phyloP scores from a whole-genome alignment of 1,140 invertebrate genomes.

The Trachelipus rathkii region DNA sequence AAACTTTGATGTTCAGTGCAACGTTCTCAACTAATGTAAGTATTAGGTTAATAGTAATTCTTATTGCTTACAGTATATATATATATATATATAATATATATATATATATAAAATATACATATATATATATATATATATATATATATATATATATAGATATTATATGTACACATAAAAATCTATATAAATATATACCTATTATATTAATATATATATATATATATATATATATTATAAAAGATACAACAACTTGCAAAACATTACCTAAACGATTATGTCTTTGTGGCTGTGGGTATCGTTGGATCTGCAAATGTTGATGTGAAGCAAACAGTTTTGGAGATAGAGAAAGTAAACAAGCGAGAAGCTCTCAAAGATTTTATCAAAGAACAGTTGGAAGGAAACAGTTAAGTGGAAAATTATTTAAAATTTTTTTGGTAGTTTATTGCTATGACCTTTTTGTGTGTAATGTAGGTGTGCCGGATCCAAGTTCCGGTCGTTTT shows the following conservation, averaged over 20 bases:
- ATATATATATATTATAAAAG: constrained; percentile 10
- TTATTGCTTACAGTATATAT: neutral
- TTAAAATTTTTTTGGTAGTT: too few relatives aligned
- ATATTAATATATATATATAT: neutral
- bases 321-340: constrained; percentile 72
- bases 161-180: neutral
- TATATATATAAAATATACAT: constrained; percentile 12
- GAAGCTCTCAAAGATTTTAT: constrained; percentile 56
- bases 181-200: neutral
- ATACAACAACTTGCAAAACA: constrained; percentile 39
- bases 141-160: constrained; percentile 17
- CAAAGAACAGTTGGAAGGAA: neutral
- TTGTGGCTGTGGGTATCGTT: constrained; percentile 77
- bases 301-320: constrained; percentile 91
- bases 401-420: neutral
- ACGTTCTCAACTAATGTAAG: constrained; percentile 71
- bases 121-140: constrained; percentile 20
- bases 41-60: neutral
- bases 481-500: too few relatives aligned
- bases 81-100: constrained; percentile 18
- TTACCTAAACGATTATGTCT: constrained; percentile 64
- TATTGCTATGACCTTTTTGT: too few relatives aligned
- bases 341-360: constrained; percentile 69
- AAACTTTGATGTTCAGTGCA: constrained; percentile 88
- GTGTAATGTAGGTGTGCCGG: too few relatives aligned